Conservation (phyloP, 2,797 vertebrate species). For the Yasuhikotakia modesta region DNA sequence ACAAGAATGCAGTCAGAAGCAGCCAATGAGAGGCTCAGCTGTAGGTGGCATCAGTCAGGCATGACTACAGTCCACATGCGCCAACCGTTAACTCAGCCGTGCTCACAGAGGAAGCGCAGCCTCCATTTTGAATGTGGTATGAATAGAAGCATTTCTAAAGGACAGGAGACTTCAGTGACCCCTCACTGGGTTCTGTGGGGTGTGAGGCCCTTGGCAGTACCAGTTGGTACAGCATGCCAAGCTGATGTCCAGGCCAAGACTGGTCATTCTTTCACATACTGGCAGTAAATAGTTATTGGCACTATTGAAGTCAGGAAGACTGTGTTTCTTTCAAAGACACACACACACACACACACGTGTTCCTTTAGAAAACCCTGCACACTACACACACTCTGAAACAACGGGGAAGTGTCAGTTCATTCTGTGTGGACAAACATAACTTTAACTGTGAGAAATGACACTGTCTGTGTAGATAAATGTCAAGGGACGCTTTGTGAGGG, state of each 20-base stretch:
- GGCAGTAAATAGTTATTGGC: constrained; percentile 25
- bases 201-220: constrained; percentile 57
- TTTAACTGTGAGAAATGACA: constrained; percentile 59
- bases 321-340: constrained; percentile 45
- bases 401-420: constrained; percentile 39
- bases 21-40: too few species aligned
- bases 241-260: constrained; percentile 39
- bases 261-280: constrained; percentile 48
- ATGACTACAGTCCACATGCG: not conserved
- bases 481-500: constrained; percentile 62
- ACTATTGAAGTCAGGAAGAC: constrained; percentile 27
- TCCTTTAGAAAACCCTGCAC: constrained; percentile 36
- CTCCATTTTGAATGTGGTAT: constrained; percentile 56
- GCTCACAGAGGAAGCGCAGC: constrained; percentile 13
- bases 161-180: constrained; percentile 57
- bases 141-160: constrained; percentile 58
- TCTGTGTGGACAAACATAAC: constrained; percentile 48
- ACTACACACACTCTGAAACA: constrained; percentile 34
- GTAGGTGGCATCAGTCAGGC: not conserved
- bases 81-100: constrained; percentile 42
- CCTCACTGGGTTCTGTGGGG: constrained; percentile 65
- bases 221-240: constrained; percentile 55
- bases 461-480: constrained; percentile 54
- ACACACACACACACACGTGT: constrained; percentile 43
- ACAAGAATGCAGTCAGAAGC: too few species aligned